A percentile compares a stretch with the other conserved stretches of the same genome.
These are phyloP conservation scores for Apostichopus japonicus DNA, from an alignment of 35 echinoderm and acorn worm genomes.

Conservation along the genomic window DNA sequence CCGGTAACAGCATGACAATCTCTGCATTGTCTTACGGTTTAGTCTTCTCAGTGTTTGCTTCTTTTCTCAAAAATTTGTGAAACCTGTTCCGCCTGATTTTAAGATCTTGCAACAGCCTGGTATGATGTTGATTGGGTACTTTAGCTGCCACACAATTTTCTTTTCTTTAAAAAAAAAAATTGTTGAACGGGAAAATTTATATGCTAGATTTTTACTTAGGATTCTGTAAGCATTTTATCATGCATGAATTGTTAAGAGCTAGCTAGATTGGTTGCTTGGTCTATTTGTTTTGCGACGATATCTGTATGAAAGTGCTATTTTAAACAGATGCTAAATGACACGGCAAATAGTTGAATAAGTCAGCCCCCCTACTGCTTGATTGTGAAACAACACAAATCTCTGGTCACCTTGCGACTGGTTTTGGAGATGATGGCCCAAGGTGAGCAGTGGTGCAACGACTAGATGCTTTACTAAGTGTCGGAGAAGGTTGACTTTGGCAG, in stretches of 20 bases:
- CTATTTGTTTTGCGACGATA: neutral
- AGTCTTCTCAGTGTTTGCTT: conserved; percentile 49
- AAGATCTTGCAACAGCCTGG: conserved; percentile 1
- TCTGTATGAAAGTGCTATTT: neutral
- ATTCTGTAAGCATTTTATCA: conserved; percentile 1
- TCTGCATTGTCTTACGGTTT: conserved; percentile 35
- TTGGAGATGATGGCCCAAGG: too few relatives aligned
- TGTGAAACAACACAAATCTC: too few relatives aligned
- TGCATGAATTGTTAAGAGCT: conserved; percentile 14
- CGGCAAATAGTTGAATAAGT: too few relatives aligned
- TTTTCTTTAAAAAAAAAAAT: too few relatives aligned
- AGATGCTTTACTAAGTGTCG: too few relatives aligned
- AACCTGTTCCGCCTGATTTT: conserved; percentile 26
- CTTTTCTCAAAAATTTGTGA: neutral
- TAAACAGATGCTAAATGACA: neutral
- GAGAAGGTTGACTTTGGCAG: too few relatives aligned
- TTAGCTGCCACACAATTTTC: neutral
- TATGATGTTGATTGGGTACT: conserved; percentile 2
- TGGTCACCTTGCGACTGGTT: too few relatives aligned
- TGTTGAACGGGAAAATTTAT: neutral
- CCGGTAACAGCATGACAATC: conserved; percentile 42
- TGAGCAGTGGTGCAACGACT: too few relatives aligned
- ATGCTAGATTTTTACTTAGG: conserved; percentile 2
- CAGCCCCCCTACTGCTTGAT: too few relatives aligned
- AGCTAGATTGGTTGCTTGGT: neutral